phyloP scores from a whole-genome alignment of 2,888 invertebrate genomes.

The Gymnoscelis rufifasciata region DNA sequence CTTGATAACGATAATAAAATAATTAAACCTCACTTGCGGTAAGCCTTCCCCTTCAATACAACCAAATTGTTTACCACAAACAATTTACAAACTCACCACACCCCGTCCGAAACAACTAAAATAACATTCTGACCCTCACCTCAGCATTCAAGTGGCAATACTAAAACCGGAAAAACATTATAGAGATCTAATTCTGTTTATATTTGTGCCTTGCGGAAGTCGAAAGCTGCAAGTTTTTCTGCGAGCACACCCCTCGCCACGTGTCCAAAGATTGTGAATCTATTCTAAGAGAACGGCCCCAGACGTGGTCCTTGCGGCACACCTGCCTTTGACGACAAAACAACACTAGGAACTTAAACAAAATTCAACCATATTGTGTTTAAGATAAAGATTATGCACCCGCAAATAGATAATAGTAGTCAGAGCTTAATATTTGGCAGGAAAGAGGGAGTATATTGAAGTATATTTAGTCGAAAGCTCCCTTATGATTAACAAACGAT shows the following conservation, averaged over 20 bases:
- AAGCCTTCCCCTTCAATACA: neutral
- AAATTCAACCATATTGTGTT: conserved; percentile 40
- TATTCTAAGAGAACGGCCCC: conserved; percentile 67
- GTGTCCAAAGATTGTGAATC: conserved; percentile 70
- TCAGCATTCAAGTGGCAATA: conserved; percentile 61
- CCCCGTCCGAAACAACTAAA: conserved; percentile 30
- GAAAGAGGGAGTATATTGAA: conserved; percentile 76
- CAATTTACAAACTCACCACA: conserved; percentile 23
- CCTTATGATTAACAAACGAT: conserved; percentile 71
- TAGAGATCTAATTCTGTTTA: conserved; percentile 72
- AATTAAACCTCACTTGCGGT: neutral
- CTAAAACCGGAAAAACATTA: conserved; percentile 75
- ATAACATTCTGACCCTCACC: conserved; percentile 38
- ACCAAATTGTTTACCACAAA: conserved; percentile 19
- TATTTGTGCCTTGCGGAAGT: conserved; percentile 72
- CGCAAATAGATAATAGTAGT: conserved; percentile 39
- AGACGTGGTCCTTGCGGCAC: conserved; percentile 66
- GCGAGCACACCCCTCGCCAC: conserved; percentile 65
- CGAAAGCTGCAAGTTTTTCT: conserved; percentile 71
- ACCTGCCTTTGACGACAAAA: conserved; percentile 59
- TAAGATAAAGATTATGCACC: conserved; percentile 32
- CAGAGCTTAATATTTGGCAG: conserved; percentile 68
- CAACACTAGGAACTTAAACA: conserved; percentile 13
- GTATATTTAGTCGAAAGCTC: conserved; percentile 76
- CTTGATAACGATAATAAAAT: neutral